Base-by-base conservation (phyloP, 2,888 invertebrate genomes). In the Gryllus longicercus region DNA sequence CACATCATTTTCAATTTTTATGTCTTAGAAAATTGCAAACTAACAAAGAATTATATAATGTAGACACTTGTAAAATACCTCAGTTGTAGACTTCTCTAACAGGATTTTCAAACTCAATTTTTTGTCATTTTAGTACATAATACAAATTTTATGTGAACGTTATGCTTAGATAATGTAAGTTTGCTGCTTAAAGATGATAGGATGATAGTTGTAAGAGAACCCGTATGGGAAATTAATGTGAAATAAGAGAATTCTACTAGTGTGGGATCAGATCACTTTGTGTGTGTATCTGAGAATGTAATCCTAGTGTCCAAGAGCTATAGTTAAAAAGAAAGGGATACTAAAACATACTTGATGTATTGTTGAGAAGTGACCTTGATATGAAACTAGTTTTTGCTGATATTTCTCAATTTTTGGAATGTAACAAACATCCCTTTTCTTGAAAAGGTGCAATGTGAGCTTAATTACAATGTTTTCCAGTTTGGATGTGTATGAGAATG, bases 341-440 rank as follows among this genome's bases (percentile, higher is more conserved):
- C 11, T 38, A n/a, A 74, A 74, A 74, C 75, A 23, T 74, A 79
- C 50, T 50, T 25, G 16, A 16, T 38, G 49, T 75, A 49, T 77
- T 80, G 75, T 80, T 78, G 78, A 80, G 79, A 80, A 80, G 80
- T 80, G 80, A 78, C 80, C 80, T 80, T 80, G 78, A 80, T 76
- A 76, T 79, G 63, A 76, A 51, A 75, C 76, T 79, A 63, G 79
- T 79, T 63, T 79, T 79, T 50, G 74, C 76, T 74, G 74, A 77
- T 50, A 79, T 79, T 51, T 79, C 50, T 77, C 50, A 49, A 49
- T 50, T 77, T 79, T 79, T 79, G 79, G 50, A 78, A 51, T 78
- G 25, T 63, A 74, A 79, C 51, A 74, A 79, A n/a, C 23, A 10
- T 51, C 21, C 74, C 50, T 74, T 76, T 63, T 75, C 49, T 49